Base-by-base conservation (phyloP, 2,797 vertebrate species). In the Poecilia picta region DNA sequence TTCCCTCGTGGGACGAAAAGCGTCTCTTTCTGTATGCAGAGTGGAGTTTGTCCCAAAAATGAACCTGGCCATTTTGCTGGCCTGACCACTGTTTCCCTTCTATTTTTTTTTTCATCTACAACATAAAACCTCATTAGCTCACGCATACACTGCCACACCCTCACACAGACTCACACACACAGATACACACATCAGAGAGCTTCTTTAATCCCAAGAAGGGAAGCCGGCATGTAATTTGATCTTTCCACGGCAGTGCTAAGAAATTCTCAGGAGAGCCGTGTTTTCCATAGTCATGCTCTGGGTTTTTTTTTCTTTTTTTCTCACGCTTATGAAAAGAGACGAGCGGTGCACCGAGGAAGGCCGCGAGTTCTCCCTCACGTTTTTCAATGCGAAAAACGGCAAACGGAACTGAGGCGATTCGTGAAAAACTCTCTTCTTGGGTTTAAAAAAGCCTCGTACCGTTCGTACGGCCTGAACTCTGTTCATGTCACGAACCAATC, bases 181-280 rank as follows among this genome's bases (percentile, higher is more conserved):
- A 46, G 36, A 39, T 39, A 39, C 79, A 80, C 41, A 2, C 76
- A 87, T 73, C 68, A 70, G 77, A 74, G 75, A 77, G 77, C 79
- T 81, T 78, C 84, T 75, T 86, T 89, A 90, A 91, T 90, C 85
- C 80, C 45, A 64, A 71, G 2, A 8, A 82, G 85, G 53, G 74
- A 47, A 66, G 25, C 59, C 70, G 66, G 79, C 43, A 25, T 74
- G 80, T 77, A 77, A 88, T 82, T 84, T 76, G 83, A 88, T 87
- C 84, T 90, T 81, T 87, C 85, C 0, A 25, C 23, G 33, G 23
- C 0, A 10, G 64, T 79, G 77, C 78, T 79, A 78, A 83, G 80
- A 88, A 82, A 87, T 83, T 71, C 85, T 78, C 82, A 78, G 75
- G 55, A 83, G 66, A 75, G 76, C 77, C 25, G 46, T 3, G 23